Conservation (phyloP, 2,888 invertebrate species). For the Cheilosia pagana region DNA sequence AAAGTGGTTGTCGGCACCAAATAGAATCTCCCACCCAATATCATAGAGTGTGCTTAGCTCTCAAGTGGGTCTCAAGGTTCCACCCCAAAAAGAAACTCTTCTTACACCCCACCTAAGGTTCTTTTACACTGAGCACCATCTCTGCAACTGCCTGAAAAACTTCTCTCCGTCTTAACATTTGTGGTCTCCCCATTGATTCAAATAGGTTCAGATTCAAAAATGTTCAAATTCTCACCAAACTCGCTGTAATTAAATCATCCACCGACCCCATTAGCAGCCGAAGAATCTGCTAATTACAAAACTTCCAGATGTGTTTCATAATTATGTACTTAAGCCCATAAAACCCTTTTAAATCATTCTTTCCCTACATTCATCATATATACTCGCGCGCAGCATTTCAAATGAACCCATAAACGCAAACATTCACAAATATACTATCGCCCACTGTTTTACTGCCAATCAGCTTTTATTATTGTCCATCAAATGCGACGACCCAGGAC, state of each 20-base stretch:
- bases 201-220: no score
- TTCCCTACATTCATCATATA: neutral
- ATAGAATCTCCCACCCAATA: no score
- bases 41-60: no score
- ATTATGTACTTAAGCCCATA: slow-evolving; percentile 3
- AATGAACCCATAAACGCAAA: slow-evolving; percentile 59
- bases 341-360: slow-evolving; percentile 6
- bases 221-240: neutral
- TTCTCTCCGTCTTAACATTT: no score
- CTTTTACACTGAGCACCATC: no score
- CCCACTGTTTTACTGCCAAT: slow-evolving; percentile 66
- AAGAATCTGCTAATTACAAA: slow-evolving; percentile 20
- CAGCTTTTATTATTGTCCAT: slow-evolving; percentile 70
- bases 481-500: slow-evolving; percentile 44
- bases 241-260: neutral
- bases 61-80: no score
- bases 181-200: no score
- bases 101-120: no score
- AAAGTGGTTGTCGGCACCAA: no score
- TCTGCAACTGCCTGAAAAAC: no score
- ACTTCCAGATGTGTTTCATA: slow-evolving; percentile 18
- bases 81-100: no score
- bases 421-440: slow-evolving; percentile 39
- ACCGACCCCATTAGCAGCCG: neutral
- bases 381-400: slow-evolving; percentile 19